A percentile compares a stretch with the other conserved stretches of the same genome.
Conservation (phyloP, 2,797 vertebrate genomes). For the Enoplosus armatus region DNA sequence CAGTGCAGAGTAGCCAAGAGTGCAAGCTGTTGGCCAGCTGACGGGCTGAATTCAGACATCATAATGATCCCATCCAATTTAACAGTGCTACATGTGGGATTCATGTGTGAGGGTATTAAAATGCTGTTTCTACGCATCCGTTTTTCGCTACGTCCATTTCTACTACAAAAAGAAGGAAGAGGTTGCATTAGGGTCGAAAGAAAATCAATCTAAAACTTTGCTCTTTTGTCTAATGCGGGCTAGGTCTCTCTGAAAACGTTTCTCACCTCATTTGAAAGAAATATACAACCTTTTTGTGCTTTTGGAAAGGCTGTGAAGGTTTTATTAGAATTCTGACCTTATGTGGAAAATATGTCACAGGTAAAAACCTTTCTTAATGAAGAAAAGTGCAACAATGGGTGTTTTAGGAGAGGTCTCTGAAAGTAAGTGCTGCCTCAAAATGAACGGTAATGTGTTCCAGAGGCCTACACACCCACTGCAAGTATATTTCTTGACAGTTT, state of each 20-base stretch:
- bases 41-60: slow-evolving; percentile 80
- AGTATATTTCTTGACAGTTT: slow-evolving; percentile 9
- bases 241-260: slow-evolving; percentile 54
- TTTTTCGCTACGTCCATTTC: slow-evolving; percentile 61
- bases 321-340: slow-evolving; percentile 70
- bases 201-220: slow-evolving; percentile 50
- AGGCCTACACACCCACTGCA: background rate
- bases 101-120: slow-evolving; percentile 79
- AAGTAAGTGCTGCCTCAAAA: slow-evolving; percentile 27
- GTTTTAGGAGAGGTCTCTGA: slow-evolving; percentile 38
- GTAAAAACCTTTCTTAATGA: slow-evolving; percentile 55
- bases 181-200: slow-evolving; percentile 39
- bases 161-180: slow-evolving; percentile 39
- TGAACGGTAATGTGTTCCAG: slow-evolving; percentile 45
- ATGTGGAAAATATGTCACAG: slow-evolving; percentile 75
- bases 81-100: slow-evolving; percentile 79
- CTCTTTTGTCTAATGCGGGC: slow-evolving; percentile 31
- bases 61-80: slow-evolving; percentile 80
- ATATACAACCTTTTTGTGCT: slow-evolving; percentile 45
- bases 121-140: slow-evolving; percentile 74
- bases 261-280: slow-evolving; percentile 66
- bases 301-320: slow-evolving; percentile 47
- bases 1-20: slow-evolving; percentile 74
- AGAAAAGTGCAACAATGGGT: slow-evolving; percentile 59
- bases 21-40: slow-evolving; percentile 81